Conservation (phyloP, 2,888 invertebrate genomes). For the Eurytoma californica region DNA sequence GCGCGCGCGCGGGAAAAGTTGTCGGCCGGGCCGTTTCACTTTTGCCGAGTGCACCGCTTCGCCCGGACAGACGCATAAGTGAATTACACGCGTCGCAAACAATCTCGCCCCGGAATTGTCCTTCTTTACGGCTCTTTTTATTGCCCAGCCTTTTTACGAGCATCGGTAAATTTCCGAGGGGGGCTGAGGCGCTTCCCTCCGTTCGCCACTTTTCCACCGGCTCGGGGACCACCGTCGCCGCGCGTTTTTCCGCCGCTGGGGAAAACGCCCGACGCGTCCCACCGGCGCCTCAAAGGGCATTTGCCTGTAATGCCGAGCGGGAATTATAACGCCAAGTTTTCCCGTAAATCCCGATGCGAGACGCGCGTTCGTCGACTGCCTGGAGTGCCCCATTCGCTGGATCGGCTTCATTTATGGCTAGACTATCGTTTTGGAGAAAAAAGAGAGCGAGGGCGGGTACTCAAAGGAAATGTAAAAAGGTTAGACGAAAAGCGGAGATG, state of each 20-base stretch:
- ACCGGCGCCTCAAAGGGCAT: slow-evolving; percentile 51
- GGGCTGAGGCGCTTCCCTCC: slow-evolving; percentile 1
- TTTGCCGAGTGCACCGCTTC: slow-evolving; percentile 4
- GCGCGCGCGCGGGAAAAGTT: slow-evolving; percentile 1
- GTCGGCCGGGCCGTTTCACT: background rate
- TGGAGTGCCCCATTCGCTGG: background rate
- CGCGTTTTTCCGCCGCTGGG: slow-evolving; percentile 28
- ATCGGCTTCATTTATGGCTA: slow-evolving; percentile 28
- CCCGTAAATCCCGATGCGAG: slow-evolving; percentile 50
- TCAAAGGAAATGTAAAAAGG: no score
- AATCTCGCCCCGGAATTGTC: slow-evolving; percentile 56
- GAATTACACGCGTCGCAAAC: slow-evolving; percentile 59
- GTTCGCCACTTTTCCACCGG: slow-evolving; percentile 29
- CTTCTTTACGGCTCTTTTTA: slow-evolving; percentile 60
- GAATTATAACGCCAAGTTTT: slow-evolving; percentile 58
- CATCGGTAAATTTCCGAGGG: slow-evolving; percentile 58
- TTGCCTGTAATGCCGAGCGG: slow-evolving; percentile 56
- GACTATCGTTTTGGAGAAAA: background rate
- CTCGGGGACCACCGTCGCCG: background rate
- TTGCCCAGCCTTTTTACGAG: slow-evolving; percentile 57
- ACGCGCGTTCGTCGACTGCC: slow-evolving; percentile 1
- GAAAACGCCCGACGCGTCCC: slow-evolving; percentile 47
- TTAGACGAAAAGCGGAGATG: no score
- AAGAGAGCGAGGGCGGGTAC: no score
- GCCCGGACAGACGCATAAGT: slow-evolving; percentile 52